These are phyloP conservation scores for Clarias pachynema DNA, from an alignment of 2,797 vertebrate species.

Conservation along the genomic window DNA sequence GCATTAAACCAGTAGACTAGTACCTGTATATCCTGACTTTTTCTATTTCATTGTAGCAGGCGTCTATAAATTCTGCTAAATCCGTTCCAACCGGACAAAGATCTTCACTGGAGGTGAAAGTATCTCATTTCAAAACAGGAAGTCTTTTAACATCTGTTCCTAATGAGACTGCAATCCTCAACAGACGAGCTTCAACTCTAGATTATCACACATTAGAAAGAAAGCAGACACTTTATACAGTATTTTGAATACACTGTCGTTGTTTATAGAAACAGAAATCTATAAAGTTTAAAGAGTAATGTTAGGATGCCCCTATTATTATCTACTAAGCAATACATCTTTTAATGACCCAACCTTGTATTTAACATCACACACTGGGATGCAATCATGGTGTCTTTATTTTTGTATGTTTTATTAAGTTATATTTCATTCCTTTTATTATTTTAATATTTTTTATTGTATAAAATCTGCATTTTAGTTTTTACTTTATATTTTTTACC, in stretches of 20 bases:
- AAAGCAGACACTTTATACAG: background rate
- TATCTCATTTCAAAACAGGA: constrained; percentile 26
- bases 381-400: background rate
- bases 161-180: background rate
- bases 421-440: too few relatives aligned
- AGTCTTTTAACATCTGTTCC: constrained; percentile 30
- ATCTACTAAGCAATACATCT: too few relatives aligned
- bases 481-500: background rate
- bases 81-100: background rate
- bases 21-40: constrained; percentile 16
- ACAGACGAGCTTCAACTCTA: background rate
- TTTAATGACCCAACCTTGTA: background rate
- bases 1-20: constrained; percentile 16
- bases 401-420: background rate
- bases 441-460: background rate
- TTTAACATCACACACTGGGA: background rate
- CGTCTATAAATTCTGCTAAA: constrained; percentile 10
- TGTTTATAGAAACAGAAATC: background rate
- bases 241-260: background rate
- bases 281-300: background rate
- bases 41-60: background rate
- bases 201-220: background rate
- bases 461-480: too few relatives aligned
- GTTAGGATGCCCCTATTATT: background rate
- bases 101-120: constrained; percentile 11